Percentiles rank a stretch among this genome's conserved stretches.
phyloP scores from a whole-genome alignment of 2,888 invertebrate genomes.

The Phaonia tiefii region DNA sequence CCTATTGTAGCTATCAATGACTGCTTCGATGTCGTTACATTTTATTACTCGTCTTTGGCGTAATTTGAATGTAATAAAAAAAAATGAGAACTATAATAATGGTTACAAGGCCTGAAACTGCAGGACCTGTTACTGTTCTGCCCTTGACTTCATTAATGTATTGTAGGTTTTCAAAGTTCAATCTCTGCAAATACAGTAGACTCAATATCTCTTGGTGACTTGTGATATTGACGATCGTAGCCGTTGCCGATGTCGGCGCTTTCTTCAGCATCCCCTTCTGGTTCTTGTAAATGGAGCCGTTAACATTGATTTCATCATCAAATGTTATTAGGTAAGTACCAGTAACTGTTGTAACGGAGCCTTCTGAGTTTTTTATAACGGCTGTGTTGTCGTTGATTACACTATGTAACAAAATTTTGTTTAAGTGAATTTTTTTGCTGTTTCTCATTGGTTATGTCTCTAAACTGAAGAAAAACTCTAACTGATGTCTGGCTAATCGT shows the following conservation, averaged over 20 bases:
- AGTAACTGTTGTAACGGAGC: constrained; percentile 19
- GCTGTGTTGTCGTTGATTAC: too few relatives aligned
- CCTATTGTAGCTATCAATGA: constrained; percentile 12
- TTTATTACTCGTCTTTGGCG: not conserved
- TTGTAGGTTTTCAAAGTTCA: constrained; percentile 8
- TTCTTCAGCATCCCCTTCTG: too few relatives aligned
- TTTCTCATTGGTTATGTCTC: too few relatives aligned
- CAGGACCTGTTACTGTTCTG: not conserved
- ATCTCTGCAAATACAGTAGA: constrained; percentile 8
- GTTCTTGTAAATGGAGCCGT: constrained; percentile 48
- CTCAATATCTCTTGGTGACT: not conserved
- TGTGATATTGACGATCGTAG: not conserved
- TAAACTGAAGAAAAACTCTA: too few relatives aligned
- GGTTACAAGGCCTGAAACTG: constrained; percentile 22
- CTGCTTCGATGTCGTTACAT: not conserved
- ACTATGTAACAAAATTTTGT: too few relatives aligned
- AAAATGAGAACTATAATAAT: constrained; percentile 5
- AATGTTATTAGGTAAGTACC: constrained; percentile 53
- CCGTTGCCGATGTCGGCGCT: too few relatives aligned
- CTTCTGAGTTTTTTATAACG: constrained; percentile 29
- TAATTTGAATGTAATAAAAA: constrained; percentile 25
- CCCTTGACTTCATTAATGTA: not conserved
- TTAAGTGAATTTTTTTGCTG: too few relatives aligned
- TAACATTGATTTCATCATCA: constrained; percentile 34
- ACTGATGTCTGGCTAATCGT: too few relatives aligned